Evolutionary conservation across 2,797 vertebrate species (phyloP).

Genomic region (Propithecus perrieri): DNA sequence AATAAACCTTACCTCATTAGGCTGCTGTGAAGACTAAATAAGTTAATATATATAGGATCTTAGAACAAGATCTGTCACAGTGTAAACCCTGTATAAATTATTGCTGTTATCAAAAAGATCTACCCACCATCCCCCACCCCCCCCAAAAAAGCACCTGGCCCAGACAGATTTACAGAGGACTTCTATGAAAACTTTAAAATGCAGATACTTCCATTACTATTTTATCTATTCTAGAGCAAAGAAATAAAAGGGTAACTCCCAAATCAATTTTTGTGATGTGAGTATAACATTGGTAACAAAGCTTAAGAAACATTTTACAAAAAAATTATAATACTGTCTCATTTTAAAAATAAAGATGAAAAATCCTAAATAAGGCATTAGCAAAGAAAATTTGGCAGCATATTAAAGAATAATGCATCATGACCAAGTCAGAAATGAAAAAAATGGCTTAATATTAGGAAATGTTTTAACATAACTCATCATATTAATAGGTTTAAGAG

Average conservation of each 20-base stretch:
- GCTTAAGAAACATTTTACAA: neutral
- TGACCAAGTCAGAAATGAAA: neutral
- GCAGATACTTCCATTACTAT: neutral
- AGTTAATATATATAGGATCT: neutral
- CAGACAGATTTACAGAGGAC: neutral
- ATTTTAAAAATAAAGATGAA: constrained; percentile 40
- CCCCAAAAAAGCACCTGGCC: neutral
- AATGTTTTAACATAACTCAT: neutral
- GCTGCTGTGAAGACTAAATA: neutral
- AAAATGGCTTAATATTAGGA: neutral
- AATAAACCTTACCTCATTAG: neutral
- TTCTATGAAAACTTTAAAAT: neutral
- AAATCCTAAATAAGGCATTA: neutral
- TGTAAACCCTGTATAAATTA: neutral
- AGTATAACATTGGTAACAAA: neutral
- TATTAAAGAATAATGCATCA: neutral
- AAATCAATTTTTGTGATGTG: constrained; percentile 21
- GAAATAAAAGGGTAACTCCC: neutral
- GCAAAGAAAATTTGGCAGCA: neutral
- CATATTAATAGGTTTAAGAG: neutral
- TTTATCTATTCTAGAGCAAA: neutral
- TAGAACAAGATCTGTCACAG: neutral
- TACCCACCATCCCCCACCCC: neutral
- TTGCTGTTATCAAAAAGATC: neutral
- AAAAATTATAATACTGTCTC: neutral